Conservation (phyloP, 2,797 vertebrate genomes). For the Triplophysa bombifrons region DNA sequence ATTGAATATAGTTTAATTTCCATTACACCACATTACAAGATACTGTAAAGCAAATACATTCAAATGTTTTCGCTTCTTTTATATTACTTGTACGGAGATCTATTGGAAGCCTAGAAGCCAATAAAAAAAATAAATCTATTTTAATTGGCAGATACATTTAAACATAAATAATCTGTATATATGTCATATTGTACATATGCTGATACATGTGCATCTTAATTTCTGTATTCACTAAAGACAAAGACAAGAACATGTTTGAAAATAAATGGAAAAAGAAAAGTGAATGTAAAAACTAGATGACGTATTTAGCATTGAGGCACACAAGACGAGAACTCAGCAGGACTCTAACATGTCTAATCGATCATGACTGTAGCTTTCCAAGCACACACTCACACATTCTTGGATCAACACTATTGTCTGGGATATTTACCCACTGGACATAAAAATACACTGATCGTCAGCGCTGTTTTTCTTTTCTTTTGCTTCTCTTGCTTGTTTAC, state of each 20-base stretch:
- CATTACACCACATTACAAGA: constrained; percentile 58
- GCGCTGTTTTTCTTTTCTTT: constrained; percentile 9
- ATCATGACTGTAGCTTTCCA: constrained; percentile 44
- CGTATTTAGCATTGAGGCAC: constrained; percentile 39
- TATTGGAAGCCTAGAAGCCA: constrained; percentile 49
- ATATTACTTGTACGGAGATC: constrained; percentile 62
- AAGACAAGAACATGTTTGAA: constrained; percentile 17
- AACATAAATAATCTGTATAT: constrained; percentile 72
- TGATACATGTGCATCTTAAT: constrained; percentile 59
- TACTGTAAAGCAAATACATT: constrained; percentile 58
- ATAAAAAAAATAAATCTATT: constrained; percentile 55
- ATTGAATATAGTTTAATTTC: constrained; percentile 64
- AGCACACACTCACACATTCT: constrained; percentile 34
- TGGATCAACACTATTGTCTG: constrained; percentile 42
- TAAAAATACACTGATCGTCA: constrained; percentile 43
- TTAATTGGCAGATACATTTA: constrained; percentile 56
- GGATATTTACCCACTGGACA: constrained; percentile 30
- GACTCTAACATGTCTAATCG: constrained; percentile 49
- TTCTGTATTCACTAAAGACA: constrained; percentile 28
- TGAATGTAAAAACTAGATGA: constrained; percentile 31
- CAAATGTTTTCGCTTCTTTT: constrained; percentile 61
- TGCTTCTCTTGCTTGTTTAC: constrained; percentile 30
- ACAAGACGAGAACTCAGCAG: constrained; percentile 43
- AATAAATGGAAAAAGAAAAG: not conserved
- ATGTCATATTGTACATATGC: constrained; percentile 58